Evolutionary conservation across 2,113 vertebrate species (phyloP), one percentile per base, ranked within the genome.

Genomic region (Perca schrenkii): DNA sequence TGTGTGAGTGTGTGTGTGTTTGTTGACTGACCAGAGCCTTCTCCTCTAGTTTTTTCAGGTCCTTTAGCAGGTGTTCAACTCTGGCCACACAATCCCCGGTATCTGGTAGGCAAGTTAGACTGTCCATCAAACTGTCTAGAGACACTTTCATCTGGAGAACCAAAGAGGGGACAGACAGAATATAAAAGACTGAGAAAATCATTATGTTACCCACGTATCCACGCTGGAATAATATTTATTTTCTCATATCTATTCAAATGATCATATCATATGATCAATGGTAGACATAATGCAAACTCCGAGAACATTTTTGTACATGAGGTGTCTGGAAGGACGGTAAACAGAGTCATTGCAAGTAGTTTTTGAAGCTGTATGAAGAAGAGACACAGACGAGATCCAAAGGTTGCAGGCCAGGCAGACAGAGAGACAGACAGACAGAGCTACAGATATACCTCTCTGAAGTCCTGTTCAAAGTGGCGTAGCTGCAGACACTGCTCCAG

Each of bases 381-480:
- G 10, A 40, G 73, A 50, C 21, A 13, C 28, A 36, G 21, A 19
- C 10, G 0, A 50, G 54, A 74, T 47, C 54, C 60, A 67, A 36
- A 58, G 53, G 21, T 12, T 83, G 0, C 13, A 16, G 40, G 50
- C 47, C 19, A 2, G 56, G 22, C 28, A 22, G 31, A 67, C 57
- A 11, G 13, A 34, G 25, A 62, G 43, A 50, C 62, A 28, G 78
- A 71, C 77, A 34, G 75, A 71, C 46, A 66, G 28, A 75, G 43
- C 3, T 7, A 36, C 74, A 66, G 13, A 70, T 17, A 28, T 83
- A 99, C 98, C 96, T 99, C 97, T 95, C 95, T 95, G 90, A 98
- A 99, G 88, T 97, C 96, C 17, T 97, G 96, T 68, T 99, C 98
- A 94, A 99, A 99, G 90, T 97, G 97, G 3, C 97, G 96, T n/a